These are phyloP conservation scores for Helobdella robusta DNA, from an alignment of 2,888 invertebrate species.

Conservation along the genomic window DNA sequence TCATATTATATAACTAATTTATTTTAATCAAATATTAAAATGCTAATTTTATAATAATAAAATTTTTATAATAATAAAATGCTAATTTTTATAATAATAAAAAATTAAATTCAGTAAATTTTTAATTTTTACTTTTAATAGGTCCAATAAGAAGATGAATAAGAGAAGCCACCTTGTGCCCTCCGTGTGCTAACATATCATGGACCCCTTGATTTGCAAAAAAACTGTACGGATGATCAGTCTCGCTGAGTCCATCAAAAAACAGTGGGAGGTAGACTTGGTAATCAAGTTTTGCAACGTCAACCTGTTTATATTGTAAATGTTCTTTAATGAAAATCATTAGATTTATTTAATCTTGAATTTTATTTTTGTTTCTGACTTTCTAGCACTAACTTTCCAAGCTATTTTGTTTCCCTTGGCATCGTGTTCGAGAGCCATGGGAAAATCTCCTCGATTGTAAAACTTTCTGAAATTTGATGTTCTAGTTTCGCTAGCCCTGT, in stretches of 20 bases:
- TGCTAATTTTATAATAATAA: too few relatives aligned
- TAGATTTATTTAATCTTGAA: too few relatives aligned
- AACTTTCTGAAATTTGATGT: conserved; percentile 58
- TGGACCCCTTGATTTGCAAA: conserved; percentile 77
- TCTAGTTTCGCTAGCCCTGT: neutral
- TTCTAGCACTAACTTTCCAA: conserved; percentile 66
- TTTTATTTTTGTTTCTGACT: too few relatives aligned
- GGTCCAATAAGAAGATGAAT: conserved; percentile 86
- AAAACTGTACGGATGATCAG: conserved; percentile 72
- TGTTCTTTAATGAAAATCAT: too few relatives aligned
- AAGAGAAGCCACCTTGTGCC: conserved; percentile 73
- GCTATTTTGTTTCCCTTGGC: conserved; percentile 58
- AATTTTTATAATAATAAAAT: too few relatives aligned
- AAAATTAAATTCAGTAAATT: too few relatives aligned
- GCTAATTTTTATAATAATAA: too few relatives aligned
- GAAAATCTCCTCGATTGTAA: conserved; percentile 70
- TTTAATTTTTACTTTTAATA: conserved; percentile 86
- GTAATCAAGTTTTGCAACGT: conserved; percentile 79
- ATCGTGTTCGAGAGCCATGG: conserved; percentile 62
- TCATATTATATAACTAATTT: too few relatives aligned
- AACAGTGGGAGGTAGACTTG: conserved; percentile 86
- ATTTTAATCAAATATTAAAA: too few relatives aligned
- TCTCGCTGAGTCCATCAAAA: conserved; percentile 81
- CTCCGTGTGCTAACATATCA: conserved; percentile 72
- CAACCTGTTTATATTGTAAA: conserved; percentile 56